Percentiles rank a stretch among this genome's conserved stretches.
Evolutionary conservation across 2,888 invertebrate genomes (phyloP).

Genomic region (Trichogramma dendrolimi): DNA sequence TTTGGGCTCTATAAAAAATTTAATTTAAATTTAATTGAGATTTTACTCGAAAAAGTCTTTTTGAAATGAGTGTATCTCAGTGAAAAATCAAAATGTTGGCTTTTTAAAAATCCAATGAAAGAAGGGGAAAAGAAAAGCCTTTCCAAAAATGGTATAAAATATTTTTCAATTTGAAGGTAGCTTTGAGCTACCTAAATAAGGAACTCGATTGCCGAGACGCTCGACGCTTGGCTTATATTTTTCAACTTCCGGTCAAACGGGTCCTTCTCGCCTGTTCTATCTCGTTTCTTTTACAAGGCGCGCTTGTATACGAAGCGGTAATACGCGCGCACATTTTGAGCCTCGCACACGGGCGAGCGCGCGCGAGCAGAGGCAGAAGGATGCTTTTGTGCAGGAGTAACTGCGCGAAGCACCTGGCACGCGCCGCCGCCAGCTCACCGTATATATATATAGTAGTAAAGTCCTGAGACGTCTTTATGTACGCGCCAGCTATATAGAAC

Average conservation of each 20-base stretch:
- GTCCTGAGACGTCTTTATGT: slow-evolving; percentile 30
- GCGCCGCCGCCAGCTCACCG: slow-evolving; percentile 39
- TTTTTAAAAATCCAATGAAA: too few relatives aligned
- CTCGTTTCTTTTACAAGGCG: neutral
- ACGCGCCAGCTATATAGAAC: slow-evolving; percentile 24
- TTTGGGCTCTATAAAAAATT: too few relatives aligned
- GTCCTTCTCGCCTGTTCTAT: slow-evolving; percentile 9
- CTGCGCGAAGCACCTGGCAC: slow-evolving; percentile 49
- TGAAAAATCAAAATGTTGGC: too few relatives aligned
- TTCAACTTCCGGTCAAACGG: slow-evolving; percentile 45
- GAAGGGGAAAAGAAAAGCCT: too few relatives aligned
- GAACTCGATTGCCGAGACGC: too few relatives aligned
- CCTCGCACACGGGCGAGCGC: slow-evolving; percentile 16
- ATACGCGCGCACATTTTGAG: neutral
- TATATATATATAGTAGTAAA: neutral
- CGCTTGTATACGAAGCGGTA: too few relatives aligned
- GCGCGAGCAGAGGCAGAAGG: slow-evolving; percentile 34
- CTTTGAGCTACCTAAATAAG: too few relatives aligned
- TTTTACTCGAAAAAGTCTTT: too few relatives aligned
- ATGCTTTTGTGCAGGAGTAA: slow-evolving; percentile 36
- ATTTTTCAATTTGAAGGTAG: too few relatives aligned
- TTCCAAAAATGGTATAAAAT: too few relatives aligned
- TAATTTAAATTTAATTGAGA: too few relatives aligned
- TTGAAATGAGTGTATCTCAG: too few relatives aligned
- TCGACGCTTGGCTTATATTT: slow-evolving; percentile 39